These are phyloP conservation scores for Anhinga rufa DNA, from an alignment of 2,113 vertebrate species.

Conservation along the genomic window DNA sequence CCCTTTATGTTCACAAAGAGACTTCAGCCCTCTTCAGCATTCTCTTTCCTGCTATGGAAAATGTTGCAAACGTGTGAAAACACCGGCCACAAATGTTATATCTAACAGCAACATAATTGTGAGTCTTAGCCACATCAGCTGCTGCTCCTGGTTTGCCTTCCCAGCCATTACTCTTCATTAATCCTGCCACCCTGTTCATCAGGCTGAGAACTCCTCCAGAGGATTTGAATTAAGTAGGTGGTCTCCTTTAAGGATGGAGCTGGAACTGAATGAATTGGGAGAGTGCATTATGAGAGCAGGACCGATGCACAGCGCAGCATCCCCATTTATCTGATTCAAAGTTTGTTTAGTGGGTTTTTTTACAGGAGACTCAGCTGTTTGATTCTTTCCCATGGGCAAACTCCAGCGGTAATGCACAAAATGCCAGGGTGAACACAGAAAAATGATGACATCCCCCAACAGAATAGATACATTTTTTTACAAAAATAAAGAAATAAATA, in stretches of 20 bases:
- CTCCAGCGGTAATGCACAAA: slow-evolving; percentile 46
- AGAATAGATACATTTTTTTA: slow-evolving; percentile 39
- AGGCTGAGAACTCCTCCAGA: background rate
- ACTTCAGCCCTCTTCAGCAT: background rate
- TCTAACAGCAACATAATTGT: background rate
- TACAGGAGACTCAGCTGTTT: slow-evolving; percentile 47
- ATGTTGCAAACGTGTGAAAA: background rate
- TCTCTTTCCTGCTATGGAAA: background rate
- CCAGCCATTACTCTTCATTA: background rate
- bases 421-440: slow-evolving; percentile 43
- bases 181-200: background rate
- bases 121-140: background rate
- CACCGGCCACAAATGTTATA: background rate
- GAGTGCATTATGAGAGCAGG: background rate
- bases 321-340: slow-evolving; percentile 49
- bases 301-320: background rate
- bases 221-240: background rate
- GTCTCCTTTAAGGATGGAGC: background rate
- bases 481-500: background rate
- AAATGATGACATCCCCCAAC: slow-evolving; percentile 20
- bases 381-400: slow-evolving; percentile 42
- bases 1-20: background rate
- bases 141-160: background rate
- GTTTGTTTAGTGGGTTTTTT: background rate
- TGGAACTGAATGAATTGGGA: slow-evolving; percentile 1